These are phyloP conservation scores for Elymnias hypermnestra DNA, from an alignment of 1,140 invertebrate species.

Conservation along the genomic window DNA sequence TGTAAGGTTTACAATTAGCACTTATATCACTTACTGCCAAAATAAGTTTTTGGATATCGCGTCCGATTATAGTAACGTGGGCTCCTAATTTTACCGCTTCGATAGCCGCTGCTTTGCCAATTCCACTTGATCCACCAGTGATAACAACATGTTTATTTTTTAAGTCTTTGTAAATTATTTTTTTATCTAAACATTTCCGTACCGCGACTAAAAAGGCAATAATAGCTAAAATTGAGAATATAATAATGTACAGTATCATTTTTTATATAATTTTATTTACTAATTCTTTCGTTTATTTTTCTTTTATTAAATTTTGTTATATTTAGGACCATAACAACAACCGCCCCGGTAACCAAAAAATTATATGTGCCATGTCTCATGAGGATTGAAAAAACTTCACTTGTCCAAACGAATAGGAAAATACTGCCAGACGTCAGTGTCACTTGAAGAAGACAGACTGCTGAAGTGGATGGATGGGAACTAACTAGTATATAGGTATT, in stretches of 20 bases:
- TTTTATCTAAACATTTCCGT: constrained; percentile 44
- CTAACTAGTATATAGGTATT: too few relatives aligned
- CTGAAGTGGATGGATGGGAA: too few relatives aligned
- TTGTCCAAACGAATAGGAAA: too few relatives aligned
- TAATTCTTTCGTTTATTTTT: neutral
- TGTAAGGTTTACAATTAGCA: constrained; percentile 43
- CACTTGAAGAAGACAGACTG: too few relatives aligned
- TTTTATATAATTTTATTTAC: constrained; percentile 3
- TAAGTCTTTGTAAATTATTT: constrained; percentile 48
- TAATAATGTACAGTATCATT: constrained; percentile 20
- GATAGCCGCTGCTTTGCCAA: constrained; percentile 90
- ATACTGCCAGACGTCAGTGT: too few relatives aligned
- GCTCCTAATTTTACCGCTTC: constrained; percentile 87
- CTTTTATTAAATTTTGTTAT: neutral
- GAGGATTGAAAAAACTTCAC: too few relatives aligned
- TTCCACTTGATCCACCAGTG: constrained; percentile 97
- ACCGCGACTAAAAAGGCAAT: constrained; percentile 18
- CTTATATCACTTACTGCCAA: constrained; percentile 78
- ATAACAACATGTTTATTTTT: constrained; percentile 80
- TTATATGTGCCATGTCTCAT: too few relatives aligned
- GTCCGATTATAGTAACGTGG: constrained; percentile 92
- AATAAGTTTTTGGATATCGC: constrained; percentile 83
- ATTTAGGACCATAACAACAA: too few relatives aligned
- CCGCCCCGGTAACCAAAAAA: too few relatives aligned
- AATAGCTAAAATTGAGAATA: constrained; percentile 21